Base-by-base conservation (phyloP, 2,113 vertebrate genomes). In the Bujurquina vittata region DNA sequence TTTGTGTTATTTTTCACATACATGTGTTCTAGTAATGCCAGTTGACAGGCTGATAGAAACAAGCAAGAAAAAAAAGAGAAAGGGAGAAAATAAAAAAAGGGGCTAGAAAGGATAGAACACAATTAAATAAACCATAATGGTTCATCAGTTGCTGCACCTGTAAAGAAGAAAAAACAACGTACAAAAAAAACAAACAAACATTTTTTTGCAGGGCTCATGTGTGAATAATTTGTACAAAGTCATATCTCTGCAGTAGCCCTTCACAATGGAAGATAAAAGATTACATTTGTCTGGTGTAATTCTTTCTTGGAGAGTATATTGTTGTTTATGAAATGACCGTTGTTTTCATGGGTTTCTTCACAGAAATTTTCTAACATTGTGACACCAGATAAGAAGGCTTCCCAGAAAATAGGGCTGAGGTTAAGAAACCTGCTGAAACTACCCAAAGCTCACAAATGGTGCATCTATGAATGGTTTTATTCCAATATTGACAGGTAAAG, bases 381-480 rank as follows among this genome's bases (percentile, higher is more conserved):
- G 89, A 97, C 97, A 4, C 98, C 98, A 84, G 98, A 99, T 90
- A 99, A 99, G 94, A 98, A 97, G 75, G 96, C 94, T 3, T 99
- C 98, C 35, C 98, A 99, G 94, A 99, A 97, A 95, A 99, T 99
- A 87, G 98, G 98, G 31, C 95, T 99, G 81, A 94, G 98, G 79
- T 95, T 99, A 90, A 96, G 98, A 84, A 99, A 99, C 90, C 96
- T 99, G 29, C 96, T 99, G 14, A 99, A 99, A 85, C 96, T 99
- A 61, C 98, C 98, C 81, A 99, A 99, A 96, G 98, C 98, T 55
- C 98, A 99, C 94, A 99, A 99, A 94, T 99, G 98, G 98, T 99
- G 98, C 92, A 99, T 99, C 94, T 99, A 99, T 2, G 98, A 99
- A 88, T 99, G 98, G 98, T 99, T 99, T 95, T 99, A 99, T 91